Conservation (phyloP, 2,888 invertebrate genomes). For the Ophraella communa region DNA sequence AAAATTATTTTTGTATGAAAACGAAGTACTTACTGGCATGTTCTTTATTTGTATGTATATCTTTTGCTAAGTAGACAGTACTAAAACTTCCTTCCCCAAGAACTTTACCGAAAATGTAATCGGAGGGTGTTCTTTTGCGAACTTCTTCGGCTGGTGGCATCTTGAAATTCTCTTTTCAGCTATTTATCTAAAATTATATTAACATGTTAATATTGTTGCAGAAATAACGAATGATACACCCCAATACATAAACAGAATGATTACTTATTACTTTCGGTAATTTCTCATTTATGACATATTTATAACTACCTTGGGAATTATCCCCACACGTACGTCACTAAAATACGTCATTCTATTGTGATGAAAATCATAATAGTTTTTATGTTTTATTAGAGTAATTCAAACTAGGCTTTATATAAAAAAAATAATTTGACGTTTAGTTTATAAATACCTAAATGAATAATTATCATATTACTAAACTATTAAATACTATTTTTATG, state of each 20-base stretch:
- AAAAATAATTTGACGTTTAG: neutral
- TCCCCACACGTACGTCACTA: constrained; percentile 21
- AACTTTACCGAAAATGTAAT: constrained; percentile 93
- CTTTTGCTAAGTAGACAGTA: constrained; percentile 92
- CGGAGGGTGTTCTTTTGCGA: constrained; percentile 78
- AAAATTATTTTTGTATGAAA: neutral
- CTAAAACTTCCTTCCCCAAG: constrained; percentile 98
- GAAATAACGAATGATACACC: neutral
- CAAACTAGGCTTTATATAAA: neutral
- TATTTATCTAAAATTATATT: neutral
- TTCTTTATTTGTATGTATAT: constrained; percentile 86
- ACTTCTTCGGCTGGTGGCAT: constrained; percentile 57
- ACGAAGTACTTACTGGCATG: constrained; percentile 84
- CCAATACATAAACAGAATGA: neutral
- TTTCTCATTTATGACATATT: constrained; percentile 21
- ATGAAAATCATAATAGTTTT: constrained; percentile 5
- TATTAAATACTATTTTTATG: too few relatives aligned
- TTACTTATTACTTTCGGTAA: constrained; percentile 4
- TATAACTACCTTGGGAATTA: constrained; percentile 25
- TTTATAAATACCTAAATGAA: too few relatives aligned
- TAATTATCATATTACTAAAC: too few relatives aligned
- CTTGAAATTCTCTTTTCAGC: constrained; percentile 26
- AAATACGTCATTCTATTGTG: constrained; percentile 20
- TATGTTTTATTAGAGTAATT: neutral
- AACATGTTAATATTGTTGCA: neutral